These are phyloP conservation scores for Ammodramus savannarum DNA, from an alignment of 2,113 vertebrate genomes.

Conservation along the genomic window DNA sequence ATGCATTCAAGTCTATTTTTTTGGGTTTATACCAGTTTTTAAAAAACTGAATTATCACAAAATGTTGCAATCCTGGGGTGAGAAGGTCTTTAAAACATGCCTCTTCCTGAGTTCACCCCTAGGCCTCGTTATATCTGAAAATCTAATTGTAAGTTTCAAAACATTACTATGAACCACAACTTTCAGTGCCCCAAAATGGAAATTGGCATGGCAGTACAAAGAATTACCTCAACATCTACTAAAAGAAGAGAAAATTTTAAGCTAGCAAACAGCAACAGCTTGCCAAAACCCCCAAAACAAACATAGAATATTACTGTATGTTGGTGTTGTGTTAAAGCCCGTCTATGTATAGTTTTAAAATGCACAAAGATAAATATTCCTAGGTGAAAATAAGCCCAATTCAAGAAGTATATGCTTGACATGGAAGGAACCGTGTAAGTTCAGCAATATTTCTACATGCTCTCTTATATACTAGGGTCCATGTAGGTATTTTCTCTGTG, in stretches of 20 bases:
- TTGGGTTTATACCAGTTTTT: not conserved
- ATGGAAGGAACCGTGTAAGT: not conserved
- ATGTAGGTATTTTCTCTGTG: not conserved
- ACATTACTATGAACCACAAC: not conserved
- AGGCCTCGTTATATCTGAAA: not conserved
- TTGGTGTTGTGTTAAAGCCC: not conserved
- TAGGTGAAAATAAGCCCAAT: not conserved
- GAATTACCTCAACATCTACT: not conserved
- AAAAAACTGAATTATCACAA: not conserved
- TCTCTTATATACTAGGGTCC: not conserved
- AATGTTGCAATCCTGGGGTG: not conserved
- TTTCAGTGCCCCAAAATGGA: not conserved
- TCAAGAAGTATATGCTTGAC: not conserved
- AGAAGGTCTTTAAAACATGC: not conserved
- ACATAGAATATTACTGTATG: not conserved
- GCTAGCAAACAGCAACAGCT: not conserved
- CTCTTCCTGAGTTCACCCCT: not conserved
- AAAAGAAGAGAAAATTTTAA: not conserved
- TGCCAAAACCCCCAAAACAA: not conserved
- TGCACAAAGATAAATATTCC: not conserved
- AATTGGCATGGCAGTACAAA: not conserved
- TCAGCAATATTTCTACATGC: not conserved
- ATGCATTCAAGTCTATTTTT: not conserved
- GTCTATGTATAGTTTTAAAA: not conserved
- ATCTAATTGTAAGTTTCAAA: not conserved